Percentiles rank a stretch among this genome's conserved stretches.
Conservation (phyloP, 2,797 vertebrate species). For the Apogon talboti region DNA sequence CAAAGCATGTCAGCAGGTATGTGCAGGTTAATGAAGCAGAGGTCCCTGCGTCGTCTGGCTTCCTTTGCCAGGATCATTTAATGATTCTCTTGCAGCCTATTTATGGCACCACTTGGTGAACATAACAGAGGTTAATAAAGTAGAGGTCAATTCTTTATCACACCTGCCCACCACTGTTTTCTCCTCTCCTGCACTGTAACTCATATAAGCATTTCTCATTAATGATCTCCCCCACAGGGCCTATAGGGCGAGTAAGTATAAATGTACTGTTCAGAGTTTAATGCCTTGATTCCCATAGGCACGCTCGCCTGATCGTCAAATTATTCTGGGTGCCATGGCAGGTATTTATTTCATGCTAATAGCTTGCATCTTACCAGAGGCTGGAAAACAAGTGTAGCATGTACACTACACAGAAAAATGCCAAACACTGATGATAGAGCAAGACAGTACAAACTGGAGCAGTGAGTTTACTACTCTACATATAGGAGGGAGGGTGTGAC, state of each 20-base stretch:
- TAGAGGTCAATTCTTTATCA: constrained; percentile 71
- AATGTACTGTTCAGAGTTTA: constrained; percentile 61
- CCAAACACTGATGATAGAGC: too few species aligned
- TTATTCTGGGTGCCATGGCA: constrained; percentile 59
- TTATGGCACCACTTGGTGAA: constrained; percentile 65
- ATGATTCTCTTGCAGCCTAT: constrained; percentile 64
- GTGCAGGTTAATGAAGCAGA: constrained; percentile 66
- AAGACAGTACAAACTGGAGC: constrained; percentile 14
- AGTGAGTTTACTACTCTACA: constrained; percentile 36
- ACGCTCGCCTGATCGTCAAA: constrained; percentile 64
- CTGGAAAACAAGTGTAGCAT: constrained; percentile 51
- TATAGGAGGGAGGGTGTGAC: constrained; percentile 17
- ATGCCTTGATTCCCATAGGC: constrained; percentile 67
- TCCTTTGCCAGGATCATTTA: constrained; percentile 53
- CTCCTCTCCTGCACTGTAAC: constrained; percentile 40
- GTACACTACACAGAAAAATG: constrained; percentile 50
- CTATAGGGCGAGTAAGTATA: constrained; percentile 47
- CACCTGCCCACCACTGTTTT: constrained; percentile 63
- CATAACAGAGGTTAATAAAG: constrained; percentile 78
- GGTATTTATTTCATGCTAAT: constrained; percentile 77
- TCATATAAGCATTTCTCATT: constrained; percentile 61
- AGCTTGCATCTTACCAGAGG: constrained; percentile 54
- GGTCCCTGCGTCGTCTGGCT: constrained; percentile 42
- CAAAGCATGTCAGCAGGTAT: constrained; percentile 35
- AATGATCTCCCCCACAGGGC: constrained; percentile 62